Evolutionary conservation across 2,113 vertebrate species (phyloP), one percentile per base, ranked within the genome.

Genomic region (Anhinga rufa): DNA sequence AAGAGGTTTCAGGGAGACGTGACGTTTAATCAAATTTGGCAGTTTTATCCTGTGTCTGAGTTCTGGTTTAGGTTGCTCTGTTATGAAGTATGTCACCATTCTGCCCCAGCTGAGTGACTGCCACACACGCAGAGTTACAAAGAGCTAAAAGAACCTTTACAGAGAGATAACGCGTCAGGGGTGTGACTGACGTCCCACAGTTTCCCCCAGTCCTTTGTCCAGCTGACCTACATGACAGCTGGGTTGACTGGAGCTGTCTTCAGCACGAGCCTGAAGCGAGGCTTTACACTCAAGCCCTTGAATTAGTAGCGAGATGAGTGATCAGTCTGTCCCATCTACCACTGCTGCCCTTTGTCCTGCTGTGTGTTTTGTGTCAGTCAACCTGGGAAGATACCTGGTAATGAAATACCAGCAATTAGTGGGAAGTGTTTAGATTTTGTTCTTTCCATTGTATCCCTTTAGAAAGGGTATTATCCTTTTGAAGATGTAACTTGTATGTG

Each of bases 261-360:
- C 83, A 77, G 78, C 81, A 32, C 0, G 2, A 68, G 86, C 10
- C 32, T 95, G 91, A 82, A 78, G 72, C 4, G 19, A 75, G 61
- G 61, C 52, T 94, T 97, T 84, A 14, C 87, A 6, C 44, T 87
- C 18, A 21, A 79, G 74, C 51, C 52, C 22, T 68, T 79, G 74
- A 92, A 82, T 94, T 40, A 87, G 62, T 44, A 17, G 57, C 5
- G 82, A 82, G 90, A 90, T 93, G 96, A 96, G 90, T 72, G 90
- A 96, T 94, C 78, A 34, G 1, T 34, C 61, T 25, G 2, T 34
- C 32, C 40, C 36, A 34, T 69, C 78, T 32, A 9, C 54, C 46
- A 9, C 51, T 36, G 58, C 52, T 66, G 44, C 85, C 77, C 42
- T 95, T 94, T 94, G 79, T 92, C 58, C 57, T 85, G 54, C 61